Conservation (phyloP, 53 echinoderm and acorn worm species). For the Mesocentrotus franciscanus region DNA sequence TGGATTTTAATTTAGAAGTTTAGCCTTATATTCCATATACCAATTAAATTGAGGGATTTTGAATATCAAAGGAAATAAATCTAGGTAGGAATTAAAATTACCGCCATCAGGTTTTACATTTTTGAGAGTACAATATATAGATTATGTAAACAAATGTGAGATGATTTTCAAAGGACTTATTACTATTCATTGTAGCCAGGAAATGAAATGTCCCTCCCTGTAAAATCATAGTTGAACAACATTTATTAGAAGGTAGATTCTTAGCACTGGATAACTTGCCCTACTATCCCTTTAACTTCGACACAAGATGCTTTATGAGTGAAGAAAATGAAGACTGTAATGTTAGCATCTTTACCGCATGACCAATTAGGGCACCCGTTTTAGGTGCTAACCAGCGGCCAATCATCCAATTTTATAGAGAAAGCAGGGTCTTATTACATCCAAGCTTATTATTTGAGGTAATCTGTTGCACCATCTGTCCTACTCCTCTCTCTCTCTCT, state of each 20-base stretch:
- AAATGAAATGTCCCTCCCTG: background rate
- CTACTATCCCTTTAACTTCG: background rate
- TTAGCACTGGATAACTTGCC: background rate
- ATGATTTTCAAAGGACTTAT: background rate
- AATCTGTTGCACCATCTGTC: slow-evolving; percentile 41
- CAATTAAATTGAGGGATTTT: background rate
- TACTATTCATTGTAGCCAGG: background rate
- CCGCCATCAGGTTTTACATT: background rate
- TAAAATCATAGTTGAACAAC: background rate
- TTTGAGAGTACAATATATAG: background rate
- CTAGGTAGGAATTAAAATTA: background rate
- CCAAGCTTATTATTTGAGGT: slow-evolving; percentile 18
- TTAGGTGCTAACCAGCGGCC: slow-evolving; percentile 20
- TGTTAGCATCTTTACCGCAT: background rate
- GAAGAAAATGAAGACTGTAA: background rate
- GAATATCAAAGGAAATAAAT: background rate
- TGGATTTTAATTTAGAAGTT: background rate
- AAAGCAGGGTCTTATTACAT: slow-evolving; percentile 3
- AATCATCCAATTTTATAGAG: slow-evolving; percentile 21
- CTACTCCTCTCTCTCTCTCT: background rate
- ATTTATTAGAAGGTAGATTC: background rate
- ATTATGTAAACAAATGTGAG: background rate
- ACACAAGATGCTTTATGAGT: background rate
- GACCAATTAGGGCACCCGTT: slow-evolving; percentile 14
- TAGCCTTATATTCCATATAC: background rate